phyloP scores from a whole-genome alignment of 2,113 vertebrate genomes.

The Falco punctatus region DNA sequence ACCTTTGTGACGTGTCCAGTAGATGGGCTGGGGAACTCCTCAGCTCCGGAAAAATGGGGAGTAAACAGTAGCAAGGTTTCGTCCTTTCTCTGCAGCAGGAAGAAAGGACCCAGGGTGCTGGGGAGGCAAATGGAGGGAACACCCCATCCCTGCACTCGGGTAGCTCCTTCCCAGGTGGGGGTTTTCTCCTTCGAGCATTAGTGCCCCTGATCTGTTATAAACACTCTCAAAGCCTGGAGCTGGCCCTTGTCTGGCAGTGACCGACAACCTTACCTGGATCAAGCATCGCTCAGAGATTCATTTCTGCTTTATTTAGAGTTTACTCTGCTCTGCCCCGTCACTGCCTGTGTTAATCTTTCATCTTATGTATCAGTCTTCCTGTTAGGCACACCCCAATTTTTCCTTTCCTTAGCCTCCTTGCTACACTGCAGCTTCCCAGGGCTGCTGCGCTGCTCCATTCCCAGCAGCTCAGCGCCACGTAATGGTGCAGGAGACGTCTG shows the following conservation, averaged over 20 bases:
- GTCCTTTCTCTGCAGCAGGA: background rate
- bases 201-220: background rate
- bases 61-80: background rate
- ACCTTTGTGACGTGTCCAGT: background rate
- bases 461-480: background rate
- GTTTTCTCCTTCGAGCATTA: background rate
- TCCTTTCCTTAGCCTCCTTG: background rate
- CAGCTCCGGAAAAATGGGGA: background rate
- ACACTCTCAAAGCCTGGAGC: background rate
- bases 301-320: background rate
- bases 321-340: background rate
- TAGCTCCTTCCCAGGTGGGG: background rate
- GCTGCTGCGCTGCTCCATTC: background rate
- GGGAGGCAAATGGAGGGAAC: background rate
- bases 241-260: background rate
- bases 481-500: background rate
- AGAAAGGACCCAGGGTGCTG: background rate
- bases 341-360: background rate
- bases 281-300: background rate
- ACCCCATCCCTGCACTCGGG: fast-evolving
- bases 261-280: background rate
- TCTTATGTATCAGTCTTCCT: background rate
- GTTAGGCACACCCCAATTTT: background rate
- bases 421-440: background rate
- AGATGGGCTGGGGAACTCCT: background rate